Evolutionary conservation across 1,140 invertebrate genomes (phyloP), one percentile per base, ranked within the genome.

Genomic region (Stenopsyche tienmushanensis): DNA sequence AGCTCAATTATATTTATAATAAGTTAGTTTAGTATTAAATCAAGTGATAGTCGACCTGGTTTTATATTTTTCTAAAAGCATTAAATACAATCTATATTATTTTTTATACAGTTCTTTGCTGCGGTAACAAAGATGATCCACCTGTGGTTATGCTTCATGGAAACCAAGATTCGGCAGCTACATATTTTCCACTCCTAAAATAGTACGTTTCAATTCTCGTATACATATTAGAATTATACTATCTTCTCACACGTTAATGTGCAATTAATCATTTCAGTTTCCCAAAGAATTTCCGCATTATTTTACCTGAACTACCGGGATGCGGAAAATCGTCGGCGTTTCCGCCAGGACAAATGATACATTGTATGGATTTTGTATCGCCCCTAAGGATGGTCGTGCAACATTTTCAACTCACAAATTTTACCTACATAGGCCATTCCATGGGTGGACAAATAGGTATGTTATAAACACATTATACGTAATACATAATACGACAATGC

Each of bases 391-490:
- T 65, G n/a, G 59, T 63, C 0, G 41, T 59, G 1, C 62, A 68
- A 8, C 58, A 68, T 21, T 68, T 68, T 34, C 41, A 65, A n/a
- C 39, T 71, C 21, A 15, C 62, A n/a, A 47, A 65, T 8, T 71
- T 68, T 50, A 62, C 39, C 3, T 68, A 25, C 24, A 50, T 71
- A 8, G 69, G 62, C 24, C 69, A 71, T 49, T 71, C 69, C 0
- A 65, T 71, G 69, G 69, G 69, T 18, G 44, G 44, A 2, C 65
- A 68, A 25, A 45, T 71, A 24, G 69, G 69, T 68, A 21, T 41
- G 26, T 41, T 7, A n/a, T n/a, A n/a, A n/a, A n/a, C n/a, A n/a
- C n/a, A n/a, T n/a, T n/a, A n/a, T n/a, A n/a, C n/a, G n/a, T n/a
- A n/a, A n/a, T n/a, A n/a, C 13, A 34, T 34, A 34, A 34, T 34